Percentiles rank a stretch among this genome's conserved stretches.
These are phyloP conservation scores for Eupeodes luniger DNA, from an alignment of 2,888 invertebrate species.

Conservation along the genomic window DNA sequence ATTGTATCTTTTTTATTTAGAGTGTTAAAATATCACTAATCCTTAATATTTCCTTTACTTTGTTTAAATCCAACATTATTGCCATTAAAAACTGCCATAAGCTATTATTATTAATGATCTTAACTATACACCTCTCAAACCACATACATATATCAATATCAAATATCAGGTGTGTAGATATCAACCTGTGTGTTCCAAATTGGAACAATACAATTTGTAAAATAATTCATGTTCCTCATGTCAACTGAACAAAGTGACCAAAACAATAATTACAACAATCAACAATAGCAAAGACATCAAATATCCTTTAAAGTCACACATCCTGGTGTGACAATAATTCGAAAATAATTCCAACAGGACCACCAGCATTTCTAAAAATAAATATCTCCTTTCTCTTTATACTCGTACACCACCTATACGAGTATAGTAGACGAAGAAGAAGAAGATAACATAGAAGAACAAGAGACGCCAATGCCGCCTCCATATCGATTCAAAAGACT, in stretches of 20 bases:
- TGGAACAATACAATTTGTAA: background rate
- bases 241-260: slow-evolving; percentile 68
- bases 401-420: background rate
- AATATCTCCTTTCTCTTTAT: background rate
- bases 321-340: slow-evolving; percentile 73
- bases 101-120: background rate
- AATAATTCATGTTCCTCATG: slow-evolving; percentile 27
- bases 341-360: slow-evolving; percentile 68
- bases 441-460: slow-evolving; percentile 42
- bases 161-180: background rate
- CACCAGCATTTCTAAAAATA: slow-evolving; percentile 52
- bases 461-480: slow-evolving; percentile 68
- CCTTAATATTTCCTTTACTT: too few relatives aligned
- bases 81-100: too few relatives aligned
- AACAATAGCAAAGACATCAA: slow-evolving; percentile 73
- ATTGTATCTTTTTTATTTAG: too few relatives aligned
- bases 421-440: background rate
- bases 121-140: background rate
- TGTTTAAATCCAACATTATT: too few relatives aligned
- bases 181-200: slow-evolving; percentile 37
- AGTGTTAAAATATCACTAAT: too few relatives aligned
- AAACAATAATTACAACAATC: slow-evolving; percentile 68
- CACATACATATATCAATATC: background rate
- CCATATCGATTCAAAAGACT: slow-evolving; percentile 27
- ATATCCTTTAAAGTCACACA: slow-evolving; percentile 65